Base-by-base conservation (phyloP, 2,113 vertebrate genomes). In the Candoia aspera region DNA sequence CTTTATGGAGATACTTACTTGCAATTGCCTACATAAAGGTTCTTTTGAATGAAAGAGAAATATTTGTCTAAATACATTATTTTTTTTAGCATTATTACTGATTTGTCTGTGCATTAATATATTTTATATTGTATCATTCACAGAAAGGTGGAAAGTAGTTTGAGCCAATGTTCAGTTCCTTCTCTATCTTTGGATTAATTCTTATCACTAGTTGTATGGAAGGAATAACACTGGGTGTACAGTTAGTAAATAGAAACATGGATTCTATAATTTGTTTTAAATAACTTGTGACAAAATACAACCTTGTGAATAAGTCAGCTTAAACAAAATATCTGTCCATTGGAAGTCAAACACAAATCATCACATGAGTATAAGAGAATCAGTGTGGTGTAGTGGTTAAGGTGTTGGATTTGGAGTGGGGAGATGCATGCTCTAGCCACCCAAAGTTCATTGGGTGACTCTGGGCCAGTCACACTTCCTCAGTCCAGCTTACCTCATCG, bases 111-210 rank as follows among this genome's bases (percentile, higher is more conserved):
- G n/a, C 37, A 33, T 79, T 12, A 33, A 79, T 64, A n/a, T 6
- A n/a, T 89, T 89, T 64, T 33, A 9, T 37, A 46, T 13, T 49
- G 6, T 84, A 87, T 12, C 0, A 0, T 26, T 15, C 4, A 33
- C 62, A 8, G 46, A 92, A 92, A 87, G 21, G 0, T 88, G 4
- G 46, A 29, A 49, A 24, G 87, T 5, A 57, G 23, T 3, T 92
- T 37, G 60, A 90, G 13, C 21, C 88, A 68, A 21, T 8, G 6
- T 84, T 8, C 21, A 85, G 54, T 85, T 68, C 3, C 6, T 11
- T 12, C 60, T 37, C 59, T 57, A 54, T 0, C 0, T 55, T 90
- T 91, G 24, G n/a, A 64, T 83, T 12, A 26, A 60, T 42, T 0
- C 0, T 84, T 15, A 0, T 88, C 83, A 88, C 64, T 92, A 84